phyloP scores from a whole-genome alignment of 2,888 invertebrate species.

The Caenorhabditis virilis region DNA sequence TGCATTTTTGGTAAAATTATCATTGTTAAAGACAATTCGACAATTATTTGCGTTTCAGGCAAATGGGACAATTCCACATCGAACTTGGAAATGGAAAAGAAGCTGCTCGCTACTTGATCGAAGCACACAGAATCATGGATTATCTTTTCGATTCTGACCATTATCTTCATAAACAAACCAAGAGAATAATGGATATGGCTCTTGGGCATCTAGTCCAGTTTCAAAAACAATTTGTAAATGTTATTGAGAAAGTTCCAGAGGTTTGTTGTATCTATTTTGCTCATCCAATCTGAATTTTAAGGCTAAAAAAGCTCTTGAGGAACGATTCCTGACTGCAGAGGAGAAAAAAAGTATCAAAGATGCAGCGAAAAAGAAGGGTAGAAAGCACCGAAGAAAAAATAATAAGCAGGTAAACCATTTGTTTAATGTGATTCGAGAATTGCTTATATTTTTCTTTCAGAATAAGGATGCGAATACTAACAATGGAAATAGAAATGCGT shows the following conservation, averaged over 20 bases:
- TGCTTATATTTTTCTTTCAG: no score
- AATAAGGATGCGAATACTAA: no score
- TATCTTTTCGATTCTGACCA: constrained; percentile 31
- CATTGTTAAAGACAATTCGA: no score
- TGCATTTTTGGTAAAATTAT: constrained; percentile 40
- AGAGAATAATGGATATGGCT: constrained; percentile 17
- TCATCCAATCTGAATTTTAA: not conserved
- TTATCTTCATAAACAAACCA: constrained; percentile 21
- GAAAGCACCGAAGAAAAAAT: constrained; percentile 24
- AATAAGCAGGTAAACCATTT: no score
- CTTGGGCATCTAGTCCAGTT: constrained; percentile 10
- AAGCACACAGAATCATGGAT: constrained; percentile 41
- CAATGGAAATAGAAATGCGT: not conserved
- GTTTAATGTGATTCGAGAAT: no score
- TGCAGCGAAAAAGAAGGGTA: constrained; percentile 7
- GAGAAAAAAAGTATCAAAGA: constrained; percentile 27
- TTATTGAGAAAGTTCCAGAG: constrained; percentile 26
- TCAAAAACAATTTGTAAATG: constrained; percentile 24
- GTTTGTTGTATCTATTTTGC: not conserved
- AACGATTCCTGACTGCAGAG: constrained; percentile 20
- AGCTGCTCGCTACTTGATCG: constrained; percentile 30
- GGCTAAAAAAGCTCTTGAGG: constrained; percentile 22
- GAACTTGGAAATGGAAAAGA: constrained; percentile 30
- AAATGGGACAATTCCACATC: constrained; percentile 27
- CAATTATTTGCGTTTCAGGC: no score